phyloP scores from a whole-genome alignment of 2,797 vertebrate species.

The Anas bahamensis region DNA sequence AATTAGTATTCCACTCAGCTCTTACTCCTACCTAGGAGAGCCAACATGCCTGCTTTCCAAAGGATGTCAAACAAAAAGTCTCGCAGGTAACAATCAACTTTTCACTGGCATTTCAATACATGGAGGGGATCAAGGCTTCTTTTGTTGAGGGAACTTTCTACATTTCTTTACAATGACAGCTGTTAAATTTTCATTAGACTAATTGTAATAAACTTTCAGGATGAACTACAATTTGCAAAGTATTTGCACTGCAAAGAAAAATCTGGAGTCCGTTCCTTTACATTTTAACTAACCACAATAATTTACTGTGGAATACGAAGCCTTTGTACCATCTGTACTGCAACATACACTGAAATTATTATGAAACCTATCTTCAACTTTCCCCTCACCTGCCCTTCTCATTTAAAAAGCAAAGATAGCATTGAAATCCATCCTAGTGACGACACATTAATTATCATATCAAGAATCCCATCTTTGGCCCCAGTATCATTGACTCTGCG shows the following conservation, averaged over 20 bases:
- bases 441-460: not conserved
- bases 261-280: not conserved
- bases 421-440: not conserved
- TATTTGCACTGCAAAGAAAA: not conserved
- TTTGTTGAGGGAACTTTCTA: not conserved
- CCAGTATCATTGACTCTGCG: not conserved
- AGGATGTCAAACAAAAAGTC: not conserved
- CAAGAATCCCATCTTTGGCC: not conserved
- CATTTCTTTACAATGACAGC: not conserved
- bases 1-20: not conserved
- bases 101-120: not conserved
- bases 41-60: rapidly evolving
- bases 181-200: not conserved
- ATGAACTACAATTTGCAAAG: not conserved
- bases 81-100: not conserved
- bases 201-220: not conserved
- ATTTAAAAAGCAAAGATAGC: not conserved
- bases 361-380: not conserved
- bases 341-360: not conserved
- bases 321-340: not conserved
- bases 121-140: not conserved
- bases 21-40: not conserved
- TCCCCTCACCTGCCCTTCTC: not conserved
- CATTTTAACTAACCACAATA: not conserved
- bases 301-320: not conserved